Evolutionary conservation across 2,888 invertebrate genomes (phyloP).

Genomic region (Cartodere bifasciata): DNA sequence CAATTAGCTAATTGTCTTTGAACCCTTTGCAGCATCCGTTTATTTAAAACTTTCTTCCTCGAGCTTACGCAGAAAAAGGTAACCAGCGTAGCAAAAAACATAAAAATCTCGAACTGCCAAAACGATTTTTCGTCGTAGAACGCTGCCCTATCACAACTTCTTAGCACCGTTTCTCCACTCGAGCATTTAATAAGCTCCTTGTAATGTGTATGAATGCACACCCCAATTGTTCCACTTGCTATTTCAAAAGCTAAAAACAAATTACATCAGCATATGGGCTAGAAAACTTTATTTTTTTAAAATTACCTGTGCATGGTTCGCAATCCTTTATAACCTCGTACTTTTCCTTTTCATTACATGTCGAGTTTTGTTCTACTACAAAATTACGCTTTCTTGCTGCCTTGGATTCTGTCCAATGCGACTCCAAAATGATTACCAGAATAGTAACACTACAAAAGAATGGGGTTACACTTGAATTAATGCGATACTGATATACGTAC

Average conservation of each 20-base stretch:
- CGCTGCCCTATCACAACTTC: constrained; percentile 77
- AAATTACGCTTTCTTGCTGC: constrained; percentile 45
- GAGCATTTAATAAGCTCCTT: constrained; percentile 73
- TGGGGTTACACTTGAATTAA: neutral
- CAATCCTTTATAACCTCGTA: constrained; percentile 64
- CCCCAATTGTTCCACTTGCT: constrained; percentile 65
- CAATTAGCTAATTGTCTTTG: constrained; percentile 60
- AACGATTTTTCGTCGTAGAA: constrained; percentile 74
- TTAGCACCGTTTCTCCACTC: constrained; percentile 66
- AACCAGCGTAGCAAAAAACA: constrained; percentile 49
- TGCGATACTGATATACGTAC: constrained; percentile 40
- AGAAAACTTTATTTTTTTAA: constrained; percentile 1
- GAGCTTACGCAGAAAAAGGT: constrained; percentile 53
- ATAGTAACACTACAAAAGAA: constrained; percentile 57
- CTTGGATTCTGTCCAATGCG: constrained; percentile 51
- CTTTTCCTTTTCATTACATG: constrained; percentile 62
- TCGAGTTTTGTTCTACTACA: constrained; percentile 62
- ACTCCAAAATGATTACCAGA: constrained; percentile 70
- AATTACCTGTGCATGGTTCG: constrained; percentile 67
- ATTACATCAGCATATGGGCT: no score
- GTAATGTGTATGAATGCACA: constrained; percentile 70
- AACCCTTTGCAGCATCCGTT: constrained; percentile 52
- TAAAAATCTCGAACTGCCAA: constrained; percentile 67
- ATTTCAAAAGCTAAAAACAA: constrained; percentile 69
- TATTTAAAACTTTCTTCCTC: constrained; percentile 53